phyloP scores from a whole-genome alignment of 2,113 vertebrate species.

The Syngnathus floridae region DNA sequence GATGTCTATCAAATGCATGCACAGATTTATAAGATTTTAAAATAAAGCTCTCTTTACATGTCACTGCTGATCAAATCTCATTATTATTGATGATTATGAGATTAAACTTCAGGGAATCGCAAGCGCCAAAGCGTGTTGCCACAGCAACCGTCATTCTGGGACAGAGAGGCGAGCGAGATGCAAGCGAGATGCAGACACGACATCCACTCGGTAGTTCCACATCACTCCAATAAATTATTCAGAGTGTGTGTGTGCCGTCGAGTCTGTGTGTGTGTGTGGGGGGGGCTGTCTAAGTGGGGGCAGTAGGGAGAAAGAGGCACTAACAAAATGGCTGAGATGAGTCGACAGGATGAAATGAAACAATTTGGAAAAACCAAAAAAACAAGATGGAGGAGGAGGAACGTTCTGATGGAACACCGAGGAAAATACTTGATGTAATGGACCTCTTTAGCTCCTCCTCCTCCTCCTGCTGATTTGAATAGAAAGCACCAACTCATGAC shows the following conservation, averaged over 20 bases:
- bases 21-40: slow-evolving; percentile 3
- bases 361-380: neutral
- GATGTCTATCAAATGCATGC: neutral
- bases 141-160: slow-evolving; percentile 24
- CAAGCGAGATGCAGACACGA: slow-evolving; percentile 3
- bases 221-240: neutral
- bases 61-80: neutral
- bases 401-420: neutral
- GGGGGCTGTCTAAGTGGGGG: neutral
- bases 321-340: neutral
- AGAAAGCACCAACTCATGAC: too few species aligned
- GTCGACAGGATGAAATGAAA: neutral
- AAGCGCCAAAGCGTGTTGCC: slow-evolving; percentile 14
- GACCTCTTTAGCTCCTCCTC: too few species aligned
- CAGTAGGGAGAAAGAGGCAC: neutral
- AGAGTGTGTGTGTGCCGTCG: neutral
- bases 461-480: too few species aligned
- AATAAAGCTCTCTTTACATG: neutral
- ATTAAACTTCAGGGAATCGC: too few species aligned
- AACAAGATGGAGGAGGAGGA: neutral
- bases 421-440: too few species aligned
- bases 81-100: slow-evolving; percentile 8
- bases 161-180: slow-evolving; percentile 4
- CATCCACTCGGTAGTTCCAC: neutral
- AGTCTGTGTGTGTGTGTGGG: neutral